A percentile compares a stretch with the other conserved stretches of the same genome.
phyloP scores from a whole-genome alignment of 2,113 vertebrate species.

The Neolamprologus modestus region DNA sequence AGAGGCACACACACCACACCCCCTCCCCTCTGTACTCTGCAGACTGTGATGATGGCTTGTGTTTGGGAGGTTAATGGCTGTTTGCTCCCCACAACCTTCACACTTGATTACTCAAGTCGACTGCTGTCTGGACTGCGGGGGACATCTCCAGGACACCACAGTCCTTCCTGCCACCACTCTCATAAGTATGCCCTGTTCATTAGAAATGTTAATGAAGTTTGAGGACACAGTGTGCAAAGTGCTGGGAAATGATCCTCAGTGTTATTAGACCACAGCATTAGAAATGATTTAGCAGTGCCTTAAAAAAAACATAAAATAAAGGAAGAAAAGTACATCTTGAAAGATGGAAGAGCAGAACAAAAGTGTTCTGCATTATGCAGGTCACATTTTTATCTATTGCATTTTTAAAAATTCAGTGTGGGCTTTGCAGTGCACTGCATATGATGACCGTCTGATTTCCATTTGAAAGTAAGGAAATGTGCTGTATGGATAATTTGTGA shows the following conservation, averaged over 20 bases:
- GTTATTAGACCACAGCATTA: not conserved
- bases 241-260: not conserved
- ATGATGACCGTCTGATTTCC: not conserved
- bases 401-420: not conserved
- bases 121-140: slow-evolving; percentile 29
- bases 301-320: not conserved
- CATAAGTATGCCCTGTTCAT: not conserved
- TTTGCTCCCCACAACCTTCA: slow-evolving; percentile 68
- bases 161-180: not conserved
- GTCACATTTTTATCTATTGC: not conserved
- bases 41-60: slow-evolving; percentile 40
- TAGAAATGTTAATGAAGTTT: slow-evolving; percentile 5
- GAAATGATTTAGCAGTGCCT: not conserved
- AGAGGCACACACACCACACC: not conserved
- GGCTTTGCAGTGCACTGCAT: not conserved
- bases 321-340: not conserved
- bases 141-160: slow-evolving; percentile 5
- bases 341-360: not conserved
- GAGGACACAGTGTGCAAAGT: not conserved
- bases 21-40: not conserved
- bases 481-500: not conserved
- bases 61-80: slow-evolving; percentile 66
- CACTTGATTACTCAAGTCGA: slow-evolving; percentile 59
- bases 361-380: not conserved
- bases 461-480: not conserved